These are phyloP conservation scores for Hoplodrina ambigua DNA, from an alignment of 2,888 invertebrate genomes.

Conservation along the genomic window DNA sequence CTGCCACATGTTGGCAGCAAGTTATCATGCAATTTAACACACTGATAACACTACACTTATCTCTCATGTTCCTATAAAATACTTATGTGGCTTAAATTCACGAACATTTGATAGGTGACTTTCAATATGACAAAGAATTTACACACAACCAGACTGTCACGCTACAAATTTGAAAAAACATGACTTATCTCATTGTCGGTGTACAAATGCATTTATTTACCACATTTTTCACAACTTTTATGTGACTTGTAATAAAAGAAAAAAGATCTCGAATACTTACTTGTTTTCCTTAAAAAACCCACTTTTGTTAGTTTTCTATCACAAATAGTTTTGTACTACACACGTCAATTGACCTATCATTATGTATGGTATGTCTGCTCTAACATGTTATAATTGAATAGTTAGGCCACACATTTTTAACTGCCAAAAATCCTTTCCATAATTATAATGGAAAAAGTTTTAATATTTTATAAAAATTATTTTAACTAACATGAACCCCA, in stretches of 20 bases:
- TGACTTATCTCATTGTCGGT: conserved; percentile 10
- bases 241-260: not conserved
- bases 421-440: not conserved
- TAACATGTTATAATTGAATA: not conserved
- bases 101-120: conserved; percentile 19
- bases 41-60: conserved; percentile 57
- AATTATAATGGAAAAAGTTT: not conserved
- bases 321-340: not conserved
- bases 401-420: not conserved
- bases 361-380: not conserved
- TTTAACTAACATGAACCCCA: too few relatives aligned
- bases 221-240: conserved; percentile 10
- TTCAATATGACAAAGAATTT: conserved; percentile 29
- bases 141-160: conserved; percentile 4
- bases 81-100: conserved; percentile 20
- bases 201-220: conserved; percentile 1
- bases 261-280: not conserved
- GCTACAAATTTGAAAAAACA: conserved; percentile 16
- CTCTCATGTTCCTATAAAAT: conserved; percentile 29
- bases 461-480: too few relatives aligned
- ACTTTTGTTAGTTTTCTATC: not conserved
- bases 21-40: conserved; percentile 59
- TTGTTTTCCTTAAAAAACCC: conserved; percentile 1
- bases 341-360: not conserved
- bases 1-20: conserved; percentile 24